Percentiles rank a stretch among this genome's conserved stretches.
Evolutionary conservation across 37 sponge, comb jelly and placozoan species (phyloP).

Genomic region (Chondrilla cf. caribensis): DNA sequence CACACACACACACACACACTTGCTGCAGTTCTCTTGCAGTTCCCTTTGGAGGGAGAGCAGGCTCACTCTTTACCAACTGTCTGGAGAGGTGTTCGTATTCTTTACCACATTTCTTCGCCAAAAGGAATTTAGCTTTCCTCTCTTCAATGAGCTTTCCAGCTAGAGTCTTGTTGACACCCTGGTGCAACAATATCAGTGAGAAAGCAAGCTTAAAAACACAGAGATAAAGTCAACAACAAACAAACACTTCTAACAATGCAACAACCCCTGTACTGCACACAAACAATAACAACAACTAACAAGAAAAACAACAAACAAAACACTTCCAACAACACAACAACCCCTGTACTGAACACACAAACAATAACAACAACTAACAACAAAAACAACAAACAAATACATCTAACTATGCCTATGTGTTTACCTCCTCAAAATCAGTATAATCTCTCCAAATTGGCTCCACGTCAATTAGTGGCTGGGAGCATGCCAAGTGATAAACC

Average conservation of each 20-base stretch:
- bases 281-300: not conserved
- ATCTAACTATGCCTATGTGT: not conserved
- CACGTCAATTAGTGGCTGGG: slow-evolving; percentile 59
- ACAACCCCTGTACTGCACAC: too few relatives aligned
- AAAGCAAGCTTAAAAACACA: too few relatives aligned
- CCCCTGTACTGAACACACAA: too few relatives aligned
- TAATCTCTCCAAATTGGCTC: slow-evolving; percentile 93
- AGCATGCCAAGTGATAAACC: slow-evolving; percentile 67
- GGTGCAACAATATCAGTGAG: too few relatives aligned
- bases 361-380: not conserved
- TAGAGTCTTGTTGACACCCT: slow-evolving; percentile 68
- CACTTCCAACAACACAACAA: too few relatives aligned
- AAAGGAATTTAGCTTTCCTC: slow-evolving; percentile 52
- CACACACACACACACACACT: slow-evolving; percentile 35
- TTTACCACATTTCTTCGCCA: slow-evolving; percentile 68
- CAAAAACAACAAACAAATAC: not conserved
- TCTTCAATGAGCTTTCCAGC: slow-evolving; percentile 78
- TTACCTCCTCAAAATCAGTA: slow-evolving; percentile 83
- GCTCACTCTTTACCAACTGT: slow-evolving; percentile 56
- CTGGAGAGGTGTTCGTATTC: slow-evolving; percentile 75
- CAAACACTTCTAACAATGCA: not conserved
- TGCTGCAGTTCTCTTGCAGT: slow-evolving; percentile 81
- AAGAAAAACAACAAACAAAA: not conserved
- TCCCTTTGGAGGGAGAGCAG: slow-evolving; percentile 75
- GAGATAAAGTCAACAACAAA: not conserved